phyloP scores from a whole-genome alignment of 2,888 invertebrate species.

The Melipona beecheii region DNA sequence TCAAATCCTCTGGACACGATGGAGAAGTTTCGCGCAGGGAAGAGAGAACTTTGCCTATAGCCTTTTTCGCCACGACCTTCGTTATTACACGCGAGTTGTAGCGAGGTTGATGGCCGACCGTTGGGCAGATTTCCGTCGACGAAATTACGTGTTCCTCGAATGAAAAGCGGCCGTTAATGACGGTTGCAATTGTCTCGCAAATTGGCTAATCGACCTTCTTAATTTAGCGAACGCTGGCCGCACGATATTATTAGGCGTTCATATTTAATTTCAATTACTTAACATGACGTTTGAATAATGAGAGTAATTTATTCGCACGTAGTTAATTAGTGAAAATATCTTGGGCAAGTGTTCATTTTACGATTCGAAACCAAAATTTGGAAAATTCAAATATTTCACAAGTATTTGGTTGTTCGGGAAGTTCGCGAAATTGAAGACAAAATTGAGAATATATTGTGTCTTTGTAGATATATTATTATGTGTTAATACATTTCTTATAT shows the following conservation, averaged over 20 bases:
- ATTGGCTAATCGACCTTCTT: conserved; percentile 31
- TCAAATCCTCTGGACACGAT: conserved; percentile 47
- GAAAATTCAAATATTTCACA: no score
- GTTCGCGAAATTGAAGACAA: no score
- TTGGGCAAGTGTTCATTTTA: no score
- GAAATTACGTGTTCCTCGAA: conserved; percentile 17
- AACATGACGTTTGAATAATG: conserved; percentile 16
- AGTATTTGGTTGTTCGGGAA: no score
- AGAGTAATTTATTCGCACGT: conserved; percentile 10
- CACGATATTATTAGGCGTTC: conserved; percentile 5
- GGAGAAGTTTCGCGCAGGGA: conserved; percentile 7
- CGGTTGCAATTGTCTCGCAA: conserved; percentile 27
- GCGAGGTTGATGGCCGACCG: conserved; percentile 12
- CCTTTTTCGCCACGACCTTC: conserved; percentile 2
- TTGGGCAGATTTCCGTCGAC: conserved; percentile 19
- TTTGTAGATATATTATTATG: no score
- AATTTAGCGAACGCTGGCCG: conserved; percentile 11
- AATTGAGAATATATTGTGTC: no score
- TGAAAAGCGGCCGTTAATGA: conserved; percentile 16
- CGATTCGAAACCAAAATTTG: neutral
- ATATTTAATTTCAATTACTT: conserved; percentile 37
- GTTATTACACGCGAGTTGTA: conserved; percentile 15
- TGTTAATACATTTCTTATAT: no score
- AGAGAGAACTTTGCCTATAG: conserved; percentile 11
- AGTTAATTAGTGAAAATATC: neutral